These are phyloP conservation scores for Rosalia funebris DNA, from an alignment of 2,888 invertebrate species.

Conservation along the genomic window DNA sequence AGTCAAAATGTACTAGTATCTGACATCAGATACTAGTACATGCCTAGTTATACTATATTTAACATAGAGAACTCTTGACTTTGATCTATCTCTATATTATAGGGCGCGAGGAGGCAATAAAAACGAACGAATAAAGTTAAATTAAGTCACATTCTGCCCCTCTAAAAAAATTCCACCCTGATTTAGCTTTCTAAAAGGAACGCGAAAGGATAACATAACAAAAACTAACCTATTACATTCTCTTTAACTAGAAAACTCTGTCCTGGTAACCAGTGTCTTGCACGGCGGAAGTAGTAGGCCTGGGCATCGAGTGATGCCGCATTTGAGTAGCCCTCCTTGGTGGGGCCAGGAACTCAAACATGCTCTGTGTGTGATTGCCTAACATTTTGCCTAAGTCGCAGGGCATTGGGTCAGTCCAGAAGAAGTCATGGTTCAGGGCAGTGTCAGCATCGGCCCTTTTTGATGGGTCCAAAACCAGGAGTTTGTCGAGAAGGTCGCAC, in stretches of 20 bases:
- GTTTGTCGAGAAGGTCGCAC: slow-evolving; percentile 90
- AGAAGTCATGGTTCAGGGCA: slow-evolving; percentile 96
- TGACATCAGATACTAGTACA: too few species aligned
- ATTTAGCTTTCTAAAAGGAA: too few species aligned
- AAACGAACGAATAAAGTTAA: too few species aligned
- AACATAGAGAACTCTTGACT: too few species aligned
- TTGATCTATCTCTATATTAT: too few species aligned
- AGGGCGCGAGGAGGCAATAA: too few species aligned
- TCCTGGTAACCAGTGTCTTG: slow-evolving; percentile 88
- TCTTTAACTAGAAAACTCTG: slow-evolving; percentile 75
- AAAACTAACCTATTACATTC: background rate
- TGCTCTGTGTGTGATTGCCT: slow-evolving; percentile 88
- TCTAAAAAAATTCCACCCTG: too few species aligned
- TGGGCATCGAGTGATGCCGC: slow-evolving; percentile 72
- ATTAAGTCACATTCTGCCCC: too few species aligned
- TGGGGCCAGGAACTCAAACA: slow-evolving; percentile 93
- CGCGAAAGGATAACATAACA: too few species aligned
- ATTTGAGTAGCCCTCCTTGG: slow-evolving; percentile 76
- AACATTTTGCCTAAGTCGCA: slow-evolving; percentile 91
- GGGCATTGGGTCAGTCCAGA: slow-evolving; percentile 98
- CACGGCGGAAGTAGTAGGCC: slow-evolving; percentile 65
- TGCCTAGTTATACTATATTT: too few species aligned
- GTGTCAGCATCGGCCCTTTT: slow-evolving; percentile 90
- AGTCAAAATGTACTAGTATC: too few species aligned
- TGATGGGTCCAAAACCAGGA: slow-evolving; percentile 90